These are phyloP conservation scores for Somateria mollissima DNA, from an alignment of 2,797 vertebrate genomes.

Conservation along the genomic window DNA sequence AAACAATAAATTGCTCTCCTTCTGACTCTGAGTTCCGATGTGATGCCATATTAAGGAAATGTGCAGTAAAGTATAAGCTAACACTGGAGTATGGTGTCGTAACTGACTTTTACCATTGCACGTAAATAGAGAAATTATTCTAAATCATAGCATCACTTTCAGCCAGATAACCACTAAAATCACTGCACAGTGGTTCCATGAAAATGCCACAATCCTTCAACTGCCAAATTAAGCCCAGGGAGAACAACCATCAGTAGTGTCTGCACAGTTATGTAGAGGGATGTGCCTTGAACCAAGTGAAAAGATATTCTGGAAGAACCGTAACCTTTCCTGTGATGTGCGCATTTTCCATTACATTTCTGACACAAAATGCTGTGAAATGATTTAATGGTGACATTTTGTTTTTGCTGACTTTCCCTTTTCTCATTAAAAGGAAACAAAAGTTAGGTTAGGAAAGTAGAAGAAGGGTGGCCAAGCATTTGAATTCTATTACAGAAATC, in stretches of 20 bases:
- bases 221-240: slow-evolving; percentile 80
- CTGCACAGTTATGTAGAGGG: slow-evolving; percentile 71
- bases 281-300: slow-evolving; percentile 78
- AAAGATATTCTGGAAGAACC: slow-evolving; percentile 85
- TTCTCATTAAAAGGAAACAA: slow-evolving; percentile 80
- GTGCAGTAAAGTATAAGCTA: slow-evolving; percentile 27
- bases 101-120: slow-evolving; percentile 74
- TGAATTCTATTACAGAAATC: slow-evolving; percentile 79
- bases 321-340: slow-evolving; percentile 91
- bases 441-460: slow-evolving; percentile 74
- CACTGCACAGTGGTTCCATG: slow-evolving; percentile 82
- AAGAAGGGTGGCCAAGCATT: slow-evolving; percentile 83
- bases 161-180: slow-evolving; percentile 80
- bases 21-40: slow-evolving; percentile 12
- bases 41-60: slow-evolving; percentile 18
- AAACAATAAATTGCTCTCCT: slow-evolving; percentile 12
- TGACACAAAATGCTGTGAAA: slow-evolving; percentile 87
- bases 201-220: slow-evolving; percentile 87
- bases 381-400: slow-evolving; percentile 98
- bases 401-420: slow-evolving; percentile 92
- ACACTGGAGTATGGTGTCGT: slow-evolving; percentile 63
- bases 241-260: slow-evolving; percentile 66
- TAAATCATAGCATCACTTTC: slow-evolving; percentile 75
- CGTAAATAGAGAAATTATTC: slow-evolving; percentile 77
- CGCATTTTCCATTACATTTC: slow-evolving; percentile 89